Base-by-base conservation (phyloP, 2,888 invertebrate genomes). In the Mythimna ferrago region DNA sequence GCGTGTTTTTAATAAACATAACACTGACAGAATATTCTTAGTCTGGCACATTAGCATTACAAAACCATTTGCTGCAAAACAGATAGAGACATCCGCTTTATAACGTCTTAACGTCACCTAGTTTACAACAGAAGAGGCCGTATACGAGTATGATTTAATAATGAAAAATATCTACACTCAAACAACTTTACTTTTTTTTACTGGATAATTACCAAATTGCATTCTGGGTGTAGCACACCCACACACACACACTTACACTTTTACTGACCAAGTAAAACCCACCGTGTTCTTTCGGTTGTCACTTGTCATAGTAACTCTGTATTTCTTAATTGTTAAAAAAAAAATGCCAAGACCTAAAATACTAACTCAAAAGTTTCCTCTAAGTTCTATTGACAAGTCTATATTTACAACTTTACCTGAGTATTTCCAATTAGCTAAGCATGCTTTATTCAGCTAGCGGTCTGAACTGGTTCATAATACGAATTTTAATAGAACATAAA, bases 21-120 rank as follows among this genome's bases (percentile, higher is more conserved):
- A 68, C 26, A 53, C 64, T 66, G 44, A 6, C 21, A 26, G 63
- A 73, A 67, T 69, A 64, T 60, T 54, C 41, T 72, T 26, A 70
- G 54, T 21, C 32, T 48, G n/a, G 6, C 26, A 62, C 14, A 81
- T 81, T 80, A 67, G 51, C 73, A 77, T 81, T 35, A 62, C 60
- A 70, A 67, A 77, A 64, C 64, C 58, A 72, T 67, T 65, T 67
- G 38, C 63, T 54, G 14, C 73, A 81, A 69, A 54, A 73, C 53
- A 70, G 53, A 70, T 73, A 77, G 63, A 81, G 38, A 77, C 69
- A 77, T 80, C 73, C 78, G 81, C 78, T 66, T 63, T 53, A 67
- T 65, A 56, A 66, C 35, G 58, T 78, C 66, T 44, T 53, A 35
- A 63, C 21, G 58, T 62, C 57, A 56, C 19, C 44, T 48, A 21